Percentiles rank a stretch among this genome's conserved stretches.
phyloP scores from a whole-genome alignment of 2,797 vertebrate genomes.

The Semaprochilodus insignis region DNA sequence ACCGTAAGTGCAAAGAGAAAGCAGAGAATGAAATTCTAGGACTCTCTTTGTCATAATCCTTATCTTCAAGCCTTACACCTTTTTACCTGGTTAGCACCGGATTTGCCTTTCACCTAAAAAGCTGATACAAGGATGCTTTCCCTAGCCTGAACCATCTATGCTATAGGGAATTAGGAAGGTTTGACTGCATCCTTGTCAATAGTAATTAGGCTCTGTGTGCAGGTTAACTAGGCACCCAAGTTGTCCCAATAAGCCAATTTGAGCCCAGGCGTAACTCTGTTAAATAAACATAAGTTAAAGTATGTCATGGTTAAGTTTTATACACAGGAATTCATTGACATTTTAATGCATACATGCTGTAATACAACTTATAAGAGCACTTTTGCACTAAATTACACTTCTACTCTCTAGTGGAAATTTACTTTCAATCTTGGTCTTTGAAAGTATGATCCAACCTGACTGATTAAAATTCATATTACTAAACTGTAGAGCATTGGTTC shows the following conservation, averaged over 20 bases:
- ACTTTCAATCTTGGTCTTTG: neutral
- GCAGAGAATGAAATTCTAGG: neutral
- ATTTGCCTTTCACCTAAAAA: conserved; percentile 7
- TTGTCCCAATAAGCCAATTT: conserved; percentile 73
- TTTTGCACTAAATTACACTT: neutral
- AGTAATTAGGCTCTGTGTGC: conserved; percentile 68
- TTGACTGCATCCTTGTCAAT: conserved; percentile 62
- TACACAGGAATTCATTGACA: neutral
- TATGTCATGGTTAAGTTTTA: neutral
- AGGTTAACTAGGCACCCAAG: conserved; percentile 60
- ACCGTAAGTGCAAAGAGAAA: neutral
- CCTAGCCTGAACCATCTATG: conserved; percentile 62
- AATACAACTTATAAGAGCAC: neutral
- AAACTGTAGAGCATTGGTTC: neutral
- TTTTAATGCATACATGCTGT: neutral
- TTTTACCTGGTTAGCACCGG: neutral
- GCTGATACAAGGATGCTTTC: conserved; percentile 40
- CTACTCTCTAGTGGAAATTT: neutral
- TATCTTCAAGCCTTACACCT: neutral
- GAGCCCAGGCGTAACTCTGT: conserved; percentile 39
- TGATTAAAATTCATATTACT: neutral
- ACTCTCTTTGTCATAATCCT: neutral
- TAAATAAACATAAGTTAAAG: neutral
- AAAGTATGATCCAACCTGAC: too few relatives aligned
- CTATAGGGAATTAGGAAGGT: conserved; percentile 73